Conservation (phyloP, 2,797 vertebrate genomes). For the Urosaurus nigricauda region DNA sequence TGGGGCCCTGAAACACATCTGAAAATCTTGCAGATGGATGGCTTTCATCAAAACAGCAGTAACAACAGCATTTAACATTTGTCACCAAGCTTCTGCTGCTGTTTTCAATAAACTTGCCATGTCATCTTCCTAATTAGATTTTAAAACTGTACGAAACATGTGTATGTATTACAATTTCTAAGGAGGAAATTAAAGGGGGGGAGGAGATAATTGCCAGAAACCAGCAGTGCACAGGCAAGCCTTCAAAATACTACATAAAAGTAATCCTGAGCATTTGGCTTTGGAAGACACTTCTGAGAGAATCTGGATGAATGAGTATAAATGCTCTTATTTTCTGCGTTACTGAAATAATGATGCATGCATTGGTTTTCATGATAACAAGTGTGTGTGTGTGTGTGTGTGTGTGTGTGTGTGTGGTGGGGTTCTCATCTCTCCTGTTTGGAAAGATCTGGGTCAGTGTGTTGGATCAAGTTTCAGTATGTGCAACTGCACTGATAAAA, state of each 20-base stretch:
- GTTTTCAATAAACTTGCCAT: conserved; percentile 18
- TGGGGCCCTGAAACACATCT: background rate
- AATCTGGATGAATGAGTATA: conserved; percentile 16
- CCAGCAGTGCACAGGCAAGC: background rate
- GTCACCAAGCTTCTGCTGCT: conserved; percentile 17
- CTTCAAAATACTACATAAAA: conserved; percentile 15
- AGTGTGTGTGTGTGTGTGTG: no score
- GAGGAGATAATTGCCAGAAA: background rate
- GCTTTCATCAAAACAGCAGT: background rate
- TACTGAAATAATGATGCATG: background rate
- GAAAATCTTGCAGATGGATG: background rate
- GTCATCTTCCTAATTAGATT: conserved; percentile 15
- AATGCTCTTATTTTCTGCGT: background rate
- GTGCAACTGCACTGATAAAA: background rate
- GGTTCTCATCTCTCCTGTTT: no score
- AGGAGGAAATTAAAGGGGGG: background rate
- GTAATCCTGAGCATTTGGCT: background rate
- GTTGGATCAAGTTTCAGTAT: background rate
- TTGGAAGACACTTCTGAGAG: background rate
- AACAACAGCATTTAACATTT: conserved; percentile 7
- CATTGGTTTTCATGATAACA: background rate
- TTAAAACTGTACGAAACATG: conserved; percentile 3
- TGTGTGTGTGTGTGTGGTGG: no score
- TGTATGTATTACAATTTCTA: background rate
- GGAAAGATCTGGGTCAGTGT: background rate